phyloP scores from a whole-genome alignment of 2,797 vertebrate genomes.

The Hybognathus amarus region DNA sequence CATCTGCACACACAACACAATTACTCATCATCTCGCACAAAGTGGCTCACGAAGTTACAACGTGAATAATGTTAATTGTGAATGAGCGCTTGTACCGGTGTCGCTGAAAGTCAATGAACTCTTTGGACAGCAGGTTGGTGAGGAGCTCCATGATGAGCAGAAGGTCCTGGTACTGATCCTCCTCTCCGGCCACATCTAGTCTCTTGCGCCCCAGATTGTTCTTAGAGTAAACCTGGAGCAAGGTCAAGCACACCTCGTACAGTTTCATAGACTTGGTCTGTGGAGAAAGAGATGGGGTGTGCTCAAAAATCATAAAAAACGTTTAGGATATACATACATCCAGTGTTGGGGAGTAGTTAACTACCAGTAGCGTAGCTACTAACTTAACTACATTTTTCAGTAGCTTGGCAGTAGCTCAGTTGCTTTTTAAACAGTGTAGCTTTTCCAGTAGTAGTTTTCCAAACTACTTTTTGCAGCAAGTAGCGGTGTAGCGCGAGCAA shows the following conservation, averaged over 20 bases:
- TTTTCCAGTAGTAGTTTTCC: no score
- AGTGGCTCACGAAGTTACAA: background rate
- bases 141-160: constrained; percentile 99
- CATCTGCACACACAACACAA: constrained; percentile 76
- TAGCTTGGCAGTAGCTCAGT: no score
- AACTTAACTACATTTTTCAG: no score
- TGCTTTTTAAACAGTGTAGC: no score
- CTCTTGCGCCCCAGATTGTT: constrained; percentile 94
- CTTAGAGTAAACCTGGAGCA: constrained; percentile 98
- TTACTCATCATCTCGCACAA: background rate
- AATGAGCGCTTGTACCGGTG: constrained; percentile 78
- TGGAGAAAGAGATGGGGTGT: background rate
- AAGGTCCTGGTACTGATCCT: constrained; percentile 98
- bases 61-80: background rate
- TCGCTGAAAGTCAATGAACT: constrained; percentile 99
- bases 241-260: constrained; percentile 95
- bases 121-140: constrained; percentile 97
- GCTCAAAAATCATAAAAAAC: background rate
- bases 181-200: constrained; percentile 90
- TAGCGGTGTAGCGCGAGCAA: no score
- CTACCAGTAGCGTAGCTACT: no score
- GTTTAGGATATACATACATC: background rate
- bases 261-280: constrained; percentile 98
- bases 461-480: no score
- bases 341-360: no score